Conservation (phyloP, 1,140 invertebrate genomes). For the Acromyrmex echinatior region DNA sequence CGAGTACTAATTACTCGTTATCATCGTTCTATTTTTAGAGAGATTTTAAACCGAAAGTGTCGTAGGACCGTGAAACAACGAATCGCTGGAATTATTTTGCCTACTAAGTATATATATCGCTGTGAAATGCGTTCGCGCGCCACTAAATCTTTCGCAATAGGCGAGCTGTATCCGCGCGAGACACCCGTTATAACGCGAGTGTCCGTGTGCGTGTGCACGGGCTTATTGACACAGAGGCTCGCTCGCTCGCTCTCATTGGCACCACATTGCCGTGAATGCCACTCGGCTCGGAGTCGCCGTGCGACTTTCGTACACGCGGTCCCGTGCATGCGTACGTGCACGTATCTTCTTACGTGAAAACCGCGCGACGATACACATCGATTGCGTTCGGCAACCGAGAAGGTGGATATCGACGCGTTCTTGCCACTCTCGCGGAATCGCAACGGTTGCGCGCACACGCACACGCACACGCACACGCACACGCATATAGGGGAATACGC, state of each 20-base stretch:
- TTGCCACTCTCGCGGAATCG: background rate
- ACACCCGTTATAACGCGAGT: conserved; percentile 35
- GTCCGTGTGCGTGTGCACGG: background rate
- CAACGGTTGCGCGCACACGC: background rate
- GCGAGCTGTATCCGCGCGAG: conserved; percentile 1
- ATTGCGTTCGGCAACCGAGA: conserved; percentile 44
- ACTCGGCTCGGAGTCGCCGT: conserved; percentile 30
- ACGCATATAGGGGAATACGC: background rate
- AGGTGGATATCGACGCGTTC: conserved; percentile 31
- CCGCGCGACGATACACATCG: conserved; percentile 28
- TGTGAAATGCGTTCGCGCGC: background rate
- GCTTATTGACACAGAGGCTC: conserved; percentile 56
- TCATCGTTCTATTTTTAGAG: too few relatives aligned
- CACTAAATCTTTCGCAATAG: background rate
- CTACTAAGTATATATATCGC: too few relatives aligned
- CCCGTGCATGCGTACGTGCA: background rate
- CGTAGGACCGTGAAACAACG: too few relatives aligned
- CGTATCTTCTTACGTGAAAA: conserved; percentile 12
- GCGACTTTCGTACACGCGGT: conserved; percentile 27
- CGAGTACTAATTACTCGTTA: too few relatives aligned
- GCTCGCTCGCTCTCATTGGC: conserved; percentile 44
- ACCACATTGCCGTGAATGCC: conserved; percentile 47
- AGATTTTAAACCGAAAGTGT: too few relatives aligned
- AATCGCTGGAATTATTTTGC: too few relatives aligned
- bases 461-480: background rate